Conservation (phyloP, 2,888 invertebrate genomes). For the Ophioninae sp. region DNA sequence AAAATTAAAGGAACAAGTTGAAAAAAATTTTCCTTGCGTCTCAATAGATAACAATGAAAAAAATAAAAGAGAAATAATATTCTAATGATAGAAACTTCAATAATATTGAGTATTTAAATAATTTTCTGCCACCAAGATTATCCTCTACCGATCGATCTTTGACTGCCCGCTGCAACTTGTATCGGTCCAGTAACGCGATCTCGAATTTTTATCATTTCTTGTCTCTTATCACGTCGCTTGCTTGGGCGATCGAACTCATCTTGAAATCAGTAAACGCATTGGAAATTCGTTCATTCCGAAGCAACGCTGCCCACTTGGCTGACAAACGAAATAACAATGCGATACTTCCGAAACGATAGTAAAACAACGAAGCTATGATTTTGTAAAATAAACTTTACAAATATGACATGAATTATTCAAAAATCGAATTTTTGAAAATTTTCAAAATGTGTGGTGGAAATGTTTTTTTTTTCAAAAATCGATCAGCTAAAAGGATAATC, state of each 20-base stretch:
- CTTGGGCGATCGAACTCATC: no score
- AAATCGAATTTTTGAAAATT: no score
- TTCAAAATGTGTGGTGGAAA: background rate
- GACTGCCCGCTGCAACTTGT: background rate
- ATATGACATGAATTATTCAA: background rate
- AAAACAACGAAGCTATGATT: background rate
- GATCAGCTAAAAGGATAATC: background rate
- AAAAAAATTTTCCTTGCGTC: no score
- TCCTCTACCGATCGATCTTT: background rate
- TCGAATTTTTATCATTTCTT: background rate
- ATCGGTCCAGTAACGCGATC: no score
- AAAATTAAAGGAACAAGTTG: no score
- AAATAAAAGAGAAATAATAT: no score
- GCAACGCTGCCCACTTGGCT: background rate
- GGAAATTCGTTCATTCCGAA: background rate
- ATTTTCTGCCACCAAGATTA: background rate
- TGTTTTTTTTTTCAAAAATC: background rate
- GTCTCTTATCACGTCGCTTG: no score
- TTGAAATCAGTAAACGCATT: background rate
- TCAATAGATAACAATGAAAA: no score
- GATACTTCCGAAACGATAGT: background rate
- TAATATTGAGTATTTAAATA: background rate
- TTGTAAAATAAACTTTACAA: constrained; percentile 16
- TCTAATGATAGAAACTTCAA: no score
- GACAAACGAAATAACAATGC: background rate